Evolutionary conservation across 2,113 vertebrate genomes (phyloP), one percentile per base, ranked within the genome.

Genomic region (Alectura lathami): DNA sequence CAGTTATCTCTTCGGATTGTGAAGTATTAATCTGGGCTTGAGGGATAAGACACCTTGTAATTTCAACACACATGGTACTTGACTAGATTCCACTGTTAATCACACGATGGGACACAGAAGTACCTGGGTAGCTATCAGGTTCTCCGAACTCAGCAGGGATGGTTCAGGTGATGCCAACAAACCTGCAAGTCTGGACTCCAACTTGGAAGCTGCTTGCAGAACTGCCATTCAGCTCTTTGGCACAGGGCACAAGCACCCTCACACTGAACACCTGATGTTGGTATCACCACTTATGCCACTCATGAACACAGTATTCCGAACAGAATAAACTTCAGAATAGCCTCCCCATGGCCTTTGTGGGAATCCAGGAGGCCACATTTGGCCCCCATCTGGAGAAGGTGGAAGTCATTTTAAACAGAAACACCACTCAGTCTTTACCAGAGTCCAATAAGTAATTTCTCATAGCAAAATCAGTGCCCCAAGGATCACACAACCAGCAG

Each of bases 31-130:
- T 42, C 22, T 53, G 17, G 29, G 18, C 11, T 60, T 70, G 50
- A 80, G 88, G 26, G 8, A 83, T 77, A 27, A 75, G 34, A 64
- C 66, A 26, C 22, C 20, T 66, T 74, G 8, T 32, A 22, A 77
- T 54, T 50, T 86, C 24, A 6, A 32, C 21, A 32, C 24, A 62
- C 9, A 73, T 0, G 0, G 3, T n/a, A 38, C 26, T 17, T 86
- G 43, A 43, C 32, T 12, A 18, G 9, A 45, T 1, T 1, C 4
- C 57, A 75, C 15, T 10, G 5, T 36, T 50, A 45, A 53, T 42
- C 24, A 16, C 8, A 5, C 10, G 81, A 86, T 18, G 1, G 15
- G 4, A 48, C n/a, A 66, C n/a, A 17, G 11, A 81, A 38, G 18
- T 36, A 42, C 18, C 69, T 22, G 10, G 27, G 51, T 16, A 53